phyloP scores from a whole-genome alignment of 2,888 invertebrate species.

The Endotricha flammealis region DNA sequence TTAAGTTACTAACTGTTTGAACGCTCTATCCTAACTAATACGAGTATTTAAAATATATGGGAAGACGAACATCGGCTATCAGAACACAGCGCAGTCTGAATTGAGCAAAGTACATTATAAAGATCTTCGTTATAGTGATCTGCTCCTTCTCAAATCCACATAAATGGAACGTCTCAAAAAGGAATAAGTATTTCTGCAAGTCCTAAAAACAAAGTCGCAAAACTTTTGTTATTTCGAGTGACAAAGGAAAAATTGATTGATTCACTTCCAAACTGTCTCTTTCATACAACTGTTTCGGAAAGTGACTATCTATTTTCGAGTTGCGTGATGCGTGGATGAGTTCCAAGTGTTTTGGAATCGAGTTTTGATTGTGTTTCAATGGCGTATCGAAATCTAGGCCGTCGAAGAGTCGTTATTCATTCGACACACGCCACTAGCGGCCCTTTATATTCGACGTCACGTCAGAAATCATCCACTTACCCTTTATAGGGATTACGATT shows the following conservation, averaged over 20 bases:
- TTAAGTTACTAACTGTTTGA: too few species aligned
- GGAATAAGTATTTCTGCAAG: constrained; percentile 2
- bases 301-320: constrained; percentile 35
- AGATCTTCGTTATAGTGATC: too few species aligned
- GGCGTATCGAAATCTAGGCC: constrained; percentile 47
- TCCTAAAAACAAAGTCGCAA: neutral
- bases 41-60: too few species aligned
- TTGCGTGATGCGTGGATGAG: constrained; percentile 54
- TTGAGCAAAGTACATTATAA: too few species aligned
- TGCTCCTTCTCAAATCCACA: too few species aligned
- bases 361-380: constrained; percentile 64
- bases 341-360: constrained; percentile 59
- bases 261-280: constrained; percentile 7
- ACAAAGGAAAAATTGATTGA: constrained; percentile 8
- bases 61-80: too few species aligned
- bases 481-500: constrained; percentile 42
- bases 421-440: constrained; percentile 49
- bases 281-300: constrained; percentile 12
- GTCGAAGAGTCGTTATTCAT: constrained; percentile 55
- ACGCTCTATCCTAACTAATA: too few species aligned
- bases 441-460: constrained; percentile 43
- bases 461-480: constrained; percentile 56
- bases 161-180: too few species aligned
- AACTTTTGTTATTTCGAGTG: constrained; percentile 1
- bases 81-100: too few species aligned